A percentile compares a stretch with the other conserved stretches of the same genome.
phyloP scores from a whole-genome alignment of 2,888 invertebrate genomes.

The Aphrophora alni region DNA sequence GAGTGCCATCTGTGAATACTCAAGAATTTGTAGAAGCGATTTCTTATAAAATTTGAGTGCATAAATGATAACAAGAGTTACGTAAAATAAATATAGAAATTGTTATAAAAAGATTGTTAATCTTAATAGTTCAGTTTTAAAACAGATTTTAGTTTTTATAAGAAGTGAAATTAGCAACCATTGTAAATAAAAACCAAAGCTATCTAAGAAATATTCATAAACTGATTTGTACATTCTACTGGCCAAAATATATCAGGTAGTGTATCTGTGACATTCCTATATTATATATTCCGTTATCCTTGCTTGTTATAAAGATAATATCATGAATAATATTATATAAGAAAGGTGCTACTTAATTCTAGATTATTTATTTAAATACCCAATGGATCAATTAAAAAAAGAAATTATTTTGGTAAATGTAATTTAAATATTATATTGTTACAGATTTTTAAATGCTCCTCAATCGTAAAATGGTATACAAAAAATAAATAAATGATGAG shows the following conservation, averaged over 20 bases:
- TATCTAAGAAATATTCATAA: background rate
- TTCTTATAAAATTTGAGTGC: background rate
- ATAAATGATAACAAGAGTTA: no score
- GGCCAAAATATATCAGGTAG: background rate
- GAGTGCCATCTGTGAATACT: no score
- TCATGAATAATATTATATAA: background rate
- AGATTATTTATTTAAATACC: background rate
- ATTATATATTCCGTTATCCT: background rate
- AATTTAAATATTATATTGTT: no score
- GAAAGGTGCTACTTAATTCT: background rate
- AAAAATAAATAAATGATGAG: no score
- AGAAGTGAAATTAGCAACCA: background rate
- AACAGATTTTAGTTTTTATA: background rate
- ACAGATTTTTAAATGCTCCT: no score
- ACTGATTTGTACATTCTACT: background rate
- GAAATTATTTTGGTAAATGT: no score
- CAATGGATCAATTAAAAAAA: no score
- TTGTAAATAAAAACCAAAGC: background rate
- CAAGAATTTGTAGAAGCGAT: no score
- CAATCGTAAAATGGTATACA: no score
- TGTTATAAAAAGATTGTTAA: background rate
- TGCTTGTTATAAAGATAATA: background rate
- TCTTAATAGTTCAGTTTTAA: background rate
- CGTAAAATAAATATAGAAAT: background rate
- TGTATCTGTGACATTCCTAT: background rate